Evolutionary conservation across 2,113 vertebrate species (phyloP).

Genomic region (Salvator merianae): DNA sequence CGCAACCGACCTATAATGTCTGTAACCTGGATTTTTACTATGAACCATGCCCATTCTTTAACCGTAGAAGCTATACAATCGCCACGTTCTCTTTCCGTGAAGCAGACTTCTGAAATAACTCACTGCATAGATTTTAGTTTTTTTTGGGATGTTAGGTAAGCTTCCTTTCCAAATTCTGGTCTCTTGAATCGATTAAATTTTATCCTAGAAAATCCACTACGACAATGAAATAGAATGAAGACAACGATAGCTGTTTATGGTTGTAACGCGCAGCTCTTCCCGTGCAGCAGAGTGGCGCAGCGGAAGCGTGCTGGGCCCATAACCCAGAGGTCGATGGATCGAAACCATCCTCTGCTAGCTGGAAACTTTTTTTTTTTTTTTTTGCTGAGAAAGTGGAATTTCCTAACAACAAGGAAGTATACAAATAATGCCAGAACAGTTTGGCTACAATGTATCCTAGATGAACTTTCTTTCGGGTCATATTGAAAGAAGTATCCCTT

Average conservation of each 20-base stretch:
- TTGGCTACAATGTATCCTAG: neutral
- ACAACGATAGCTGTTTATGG: neutral
- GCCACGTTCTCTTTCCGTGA: too few relatives aligned
- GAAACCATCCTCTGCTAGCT: constrained; percentile 33
- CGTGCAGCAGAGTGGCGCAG: constrained; percentile 26
- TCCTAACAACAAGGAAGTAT: neutral
- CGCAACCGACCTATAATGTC: too few relatives aligned
- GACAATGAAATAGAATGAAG: too few relatives aligned
- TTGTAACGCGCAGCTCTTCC: rapidly evolving
- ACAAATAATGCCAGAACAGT: too few relatives aligned
- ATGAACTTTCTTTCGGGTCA: neutral
- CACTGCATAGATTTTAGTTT: too few relatives aligned
- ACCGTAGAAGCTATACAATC: too few relatives aligned
- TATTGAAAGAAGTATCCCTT: too few relatives aligned
- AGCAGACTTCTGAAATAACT: too few relatives aligned
- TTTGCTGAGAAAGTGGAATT: neutral
- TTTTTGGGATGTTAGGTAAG: too few relatives aligned
- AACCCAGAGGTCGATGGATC: constrained; percentile 41
- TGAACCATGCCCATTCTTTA: too few relatives aligned
- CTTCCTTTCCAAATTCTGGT: neutral
- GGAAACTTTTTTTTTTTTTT: neutral
- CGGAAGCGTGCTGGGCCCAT: constrained; percentile 41
- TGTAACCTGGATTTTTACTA: too few relatives aligned
- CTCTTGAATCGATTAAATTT: neutral
- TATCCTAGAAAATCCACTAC: too few relatives aligned